These are phyloP conservation scores for Strix uralensis DNA, from an alignment of 2,113 vertebrate genomes.

Conservation along the genomic window DNA sequence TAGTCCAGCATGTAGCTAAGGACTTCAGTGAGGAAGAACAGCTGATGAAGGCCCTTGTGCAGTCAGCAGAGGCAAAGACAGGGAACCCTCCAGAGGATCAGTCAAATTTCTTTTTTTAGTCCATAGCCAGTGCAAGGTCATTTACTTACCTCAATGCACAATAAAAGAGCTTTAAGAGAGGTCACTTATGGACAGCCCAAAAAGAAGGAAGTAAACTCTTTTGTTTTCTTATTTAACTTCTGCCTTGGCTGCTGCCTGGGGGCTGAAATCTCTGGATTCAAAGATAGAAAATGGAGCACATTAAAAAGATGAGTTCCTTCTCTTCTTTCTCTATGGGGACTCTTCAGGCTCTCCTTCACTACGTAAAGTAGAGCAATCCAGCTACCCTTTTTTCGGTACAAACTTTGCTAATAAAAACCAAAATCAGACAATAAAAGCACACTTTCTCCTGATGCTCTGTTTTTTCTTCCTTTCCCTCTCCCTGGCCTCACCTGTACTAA, in stretches of 20 bases:
- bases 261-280: background rate
- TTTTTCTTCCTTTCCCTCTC: slow-evolving; percentile 30
- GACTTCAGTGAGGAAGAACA: background rate
- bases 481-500: slow-evolving; percentile 30
- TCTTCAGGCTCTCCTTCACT: background rate
- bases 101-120: background rate
- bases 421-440: slow-evolving; percentile 23
- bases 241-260: background rate
- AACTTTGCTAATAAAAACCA: background rate
- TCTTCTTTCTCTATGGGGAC: background rate
- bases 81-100: background rate
- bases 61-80: background rate
- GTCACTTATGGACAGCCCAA: background rate
- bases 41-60: background rate
- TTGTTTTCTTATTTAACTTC: background rate
- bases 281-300: background rate
- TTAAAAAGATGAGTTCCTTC: background rate
- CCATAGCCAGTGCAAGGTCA: background rate
- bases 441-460: slow-evolving; percentile 20
- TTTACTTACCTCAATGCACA: background rate
- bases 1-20: background rate
- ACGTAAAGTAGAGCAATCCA: background rate
- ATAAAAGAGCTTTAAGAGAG: background rate
- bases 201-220: background rate
- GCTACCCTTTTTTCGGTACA: background rate